Evolutionary conservation across 1,140 invertebrate genomes (phyloP), one percentile per base, ranked within the genome.

Genomic region (Fopius arisanus): DNA sequence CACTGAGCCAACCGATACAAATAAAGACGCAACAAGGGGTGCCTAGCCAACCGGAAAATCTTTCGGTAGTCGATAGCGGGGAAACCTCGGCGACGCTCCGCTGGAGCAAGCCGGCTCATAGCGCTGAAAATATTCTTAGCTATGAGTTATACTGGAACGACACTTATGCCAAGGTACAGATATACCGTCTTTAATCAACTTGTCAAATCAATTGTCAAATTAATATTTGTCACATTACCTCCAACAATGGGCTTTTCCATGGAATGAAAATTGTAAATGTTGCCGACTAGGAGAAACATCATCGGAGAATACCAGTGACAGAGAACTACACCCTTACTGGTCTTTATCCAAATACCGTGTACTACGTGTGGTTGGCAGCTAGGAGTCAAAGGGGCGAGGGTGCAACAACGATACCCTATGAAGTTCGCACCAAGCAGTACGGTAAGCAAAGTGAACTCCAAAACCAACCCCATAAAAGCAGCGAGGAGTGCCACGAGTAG

Each of bases 111-210:
- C 97, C 97, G 14, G 90, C 93, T 77, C 96, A 97, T 89, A 94
- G 95, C 68, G 94, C 94, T 67, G 96, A 97, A 85, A 96, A 94
- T 86, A 97, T 98, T 83, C 92, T 96, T 48, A 96, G 95, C 80
- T 99, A 98, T 88, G 96, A 97, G 89, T 90, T 99, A 2, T 98
- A 98, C 82, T 98, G 96, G 95, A 98, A 98, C 88, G 97, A 98
- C 84, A 98, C 97, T 23, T 97, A 96, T 80, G 94, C 95, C 9
- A 95, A 96, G 90, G 94, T 95, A 85, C 88, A 26, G 2, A n/a
- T n/a, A n/a, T n/a, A 37, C 69, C 29, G 19, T 68, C 10, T 48
- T 21, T 29, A 66, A 31, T 28, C n/a, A 26, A 9, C 5, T 31
- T 31, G 28, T 28, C 19, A 40, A 40, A 28, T 26, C 19, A 66